Evolutionary conservation across 2,888 invertebrate genomes (phyloP).

Genomic region (Gymnoscelis rufifasciata): DNA sequence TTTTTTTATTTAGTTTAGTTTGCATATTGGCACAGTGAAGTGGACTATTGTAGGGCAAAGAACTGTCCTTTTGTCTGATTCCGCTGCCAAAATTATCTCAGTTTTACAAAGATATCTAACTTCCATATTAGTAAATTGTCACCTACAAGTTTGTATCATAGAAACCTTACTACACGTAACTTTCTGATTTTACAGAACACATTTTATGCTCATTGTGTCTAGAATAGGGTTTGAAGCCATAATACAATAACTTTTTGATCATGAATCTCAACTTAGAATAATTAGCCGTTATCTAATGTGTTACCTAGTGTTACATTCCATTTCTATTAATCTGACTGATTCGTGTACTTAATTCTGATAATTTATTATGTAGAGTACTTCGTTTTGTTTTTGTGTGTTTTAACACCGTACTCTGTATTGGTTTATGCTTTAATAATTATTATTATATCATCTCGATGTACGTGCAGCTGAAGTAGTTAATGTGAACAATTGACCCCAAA

Average conservation of each 20-base stretch:
- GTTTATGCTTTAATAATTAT: constrained; percentile 26
- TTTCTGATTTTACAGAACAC: not conserved
- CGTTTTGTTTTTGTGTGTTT: constrained; percentile 12
- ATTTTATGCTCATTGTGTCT: not conserved
- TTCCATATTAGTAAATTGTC: too few relatives aligned
- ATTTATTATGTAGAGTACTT: constrained; percentile 24
- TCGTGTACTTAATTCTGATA: constrained; percentile 18
- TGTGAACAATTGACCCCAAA: constrained; percentile 1
- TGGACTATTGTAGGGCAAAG: too few relatives aligned
- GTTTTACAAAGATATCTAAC: too few relatives aligned
- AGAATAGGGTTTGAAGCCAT: not conserved
- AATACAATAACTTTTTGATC: not conserved
- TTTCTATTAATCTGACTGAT: constrained; percentile 22
- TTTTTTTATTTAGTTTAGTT: not conserved
- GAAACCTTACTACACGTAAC: not conserved
- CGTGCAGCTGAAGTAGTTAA: not conserved
- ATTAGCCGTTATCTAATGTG: constrained; percentile 2
- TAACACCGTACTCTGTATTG: constrained; percentile 25
- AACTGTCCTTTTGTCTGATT: too few relatives aligned
- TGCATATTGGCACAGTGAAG: not conserved
- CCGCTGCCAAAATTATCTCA: too few relatives aligned
- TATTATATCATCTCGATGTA: constrained; percentile 1
- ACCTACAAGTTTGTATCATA: too few relatives aligned
- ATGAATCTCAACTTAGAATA: not conserved
- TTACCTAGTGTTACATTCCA: constrained; percentile 31